phyloP scores from a whole-genome alignment of 2,797 vertebrate species.

The Mallotus villosus region DNA sequence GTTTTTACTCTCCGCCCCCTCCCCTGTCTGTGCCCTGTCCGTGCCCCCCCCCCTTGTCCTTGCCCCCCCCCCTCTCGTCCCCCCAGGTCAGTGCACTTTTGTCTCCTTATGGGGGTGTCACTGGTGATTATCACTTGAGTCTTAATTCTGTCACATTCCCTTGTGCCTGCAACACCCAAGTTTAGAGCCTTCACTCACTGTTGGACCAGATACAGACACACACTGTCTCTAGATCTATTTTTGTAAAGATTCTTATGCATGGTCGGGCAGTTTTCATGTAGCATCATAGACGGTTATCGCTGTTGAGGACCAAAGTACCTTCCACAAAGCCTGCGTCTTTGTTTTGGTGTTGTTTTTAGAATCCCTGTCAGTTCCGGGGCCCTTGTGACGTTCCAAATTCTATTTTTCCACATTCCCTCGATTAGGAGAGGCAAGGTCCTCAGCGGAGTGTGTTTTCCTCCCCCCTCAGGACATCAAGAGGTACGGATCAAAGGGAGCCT shows the following conservation, averaged over 20 bases:
- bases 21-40: too few relatives aligned
- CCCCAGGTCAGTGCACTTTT: conserved; percentile 66
- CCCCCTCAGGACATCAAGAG: background rate
- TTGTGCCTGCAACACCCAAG: conserved; percentile 59
- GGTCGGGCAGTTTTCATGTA: conserved; percentile 66
- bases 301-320: conserved; percentile 75
- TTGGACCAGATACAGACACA: conserved; percentile 55
- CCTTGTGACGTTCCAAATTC: conserved; percentile 14
- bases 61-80: background rate
- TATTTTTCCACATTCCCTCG: conserved; percentile 39
- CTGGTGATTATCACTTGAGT: conserved; percentile 59
- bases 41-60: conserved; percentile 6
- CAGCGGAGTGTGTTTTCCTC: background rate
- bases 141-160: conserved; percentile 72
- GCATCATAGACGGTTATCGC: conserved; percentile 69
- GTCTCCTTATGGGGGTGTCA: conserved; percentile 42
- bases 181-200: conserved; percentile 55
- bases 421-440: background rate
- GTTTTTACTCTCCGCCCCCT: too few relatives aligned
- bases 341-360: background rate
- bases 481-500: too few relatives aligned
- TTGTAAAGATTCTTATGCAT: conserved; percentile 69
- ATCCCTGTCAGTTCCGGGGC: background rate
- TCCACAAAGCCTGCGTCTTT: conserved; percentile 40
- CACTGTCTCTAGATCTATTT: conserved; percentile 66